Evolutionary conservation across 2,888 invertebrate species (phyloP).

Genomic region (Tipula unca): DNA sequence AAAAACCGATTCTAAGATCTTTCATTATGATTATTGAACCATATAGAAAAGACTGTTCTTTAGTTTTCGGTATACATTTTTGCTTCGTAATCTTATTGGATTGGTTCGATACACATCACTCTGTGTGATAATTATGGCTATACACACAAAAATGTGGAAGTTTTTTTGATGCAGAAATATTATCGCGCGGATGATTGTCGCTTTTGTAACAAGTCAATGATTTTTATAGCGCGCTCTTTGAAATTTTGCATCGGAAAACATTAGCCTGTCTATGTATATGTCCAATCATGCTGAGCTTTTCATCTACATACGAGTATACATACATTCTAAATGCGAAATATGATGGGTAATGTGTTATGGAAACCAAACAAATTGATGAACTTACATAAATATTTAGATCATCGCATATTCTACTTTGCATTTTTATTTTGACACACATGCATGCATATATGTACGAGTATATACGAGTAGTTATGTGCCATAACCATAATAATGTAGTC

Average conservation of each 20-base stretch:
- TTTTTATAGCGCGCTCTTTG: not conserved
- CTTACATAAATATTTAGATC: not conserved
- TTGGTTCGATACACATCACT: not conserved
- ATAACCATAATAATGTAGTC: not conserved
- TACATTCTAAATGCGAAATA: not conserved
- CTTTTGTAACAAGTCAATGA: not conserved
- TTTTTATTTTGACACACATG: not conserved
- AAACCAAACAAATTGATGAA: not conserved
- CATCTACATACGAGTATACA: not conserved
- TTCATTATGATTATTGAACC: constrained; percentile 15
- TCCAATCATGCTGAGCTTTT: not conserved
- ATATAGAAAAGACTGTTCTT: not conserved
- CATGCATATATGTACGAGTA: not conserved
- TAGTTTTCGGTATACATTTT: not conserved
- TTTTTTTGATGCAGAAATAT: constrained; percentile 14
- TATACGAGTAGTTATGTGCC: not conserved
- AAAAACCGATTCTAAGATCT: not conserved
- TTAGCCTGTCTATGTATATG: not conserved
- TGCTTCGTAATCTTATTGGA: constrained; percentile 2
- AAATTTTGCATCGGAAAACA: not conserved
- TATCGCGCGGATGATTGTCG: not conserved
- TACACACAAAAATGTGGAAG: not conserved
- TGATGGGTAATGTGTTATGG: not conserved
- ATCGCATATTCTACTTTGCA: not conserved
- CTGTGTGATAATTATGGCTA: not conserved